Percentiles rank a stretch among this genome's conserved stretches.
These are phyloP conservation scores for Machimus atricapillus DNA, from an alignment of 2,888 invertebrate genomes.

Conservation along the genomic window DNA sequence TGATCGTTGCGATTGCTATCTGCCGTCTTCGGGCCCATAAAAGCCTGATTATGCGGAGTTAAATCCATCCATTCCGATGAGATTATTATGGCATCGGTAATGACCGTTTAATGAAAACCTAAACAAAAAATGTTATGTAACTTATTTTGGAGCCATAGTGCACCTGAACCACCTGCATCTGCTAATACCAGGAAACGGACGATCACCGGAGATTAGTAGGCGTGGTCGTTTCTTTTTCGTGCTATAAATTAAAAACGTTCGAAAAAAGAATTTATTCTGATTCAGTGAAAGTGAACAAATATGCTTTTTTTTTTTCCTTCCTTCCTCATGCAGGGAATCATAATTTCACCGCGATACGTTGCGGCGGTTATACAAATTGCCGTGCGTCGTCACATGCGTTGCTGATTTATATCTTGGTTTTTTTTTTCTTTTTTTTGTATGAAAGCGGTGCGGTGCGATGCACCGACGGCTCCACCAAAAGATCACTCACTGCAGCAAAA, in stretches of 20 bases:
- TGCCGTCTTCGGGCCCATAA: background rate
- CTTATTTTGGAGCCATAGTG: background rate
- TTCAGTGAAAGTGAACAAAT: background rate
- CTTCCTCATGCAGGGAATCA: background rate
- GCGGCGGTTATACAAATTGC: background rate
- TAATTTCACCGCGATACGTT: background rate
- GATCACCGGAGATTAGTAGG: background rate
- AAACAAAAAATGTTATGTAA: background rate
- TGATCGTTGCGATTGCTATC: background rate
- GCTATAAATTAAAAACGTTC: background rate
- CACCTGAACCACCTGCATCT: background rate
- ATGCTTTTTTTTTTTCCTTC: background rate
- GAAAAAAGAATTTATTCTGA: background rate
- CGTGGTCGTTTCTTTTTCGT: background rate
- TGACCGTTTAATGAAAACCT: background rate
- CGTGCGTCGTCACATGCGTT: background rate
- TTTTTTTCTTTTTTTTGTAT: background rate
- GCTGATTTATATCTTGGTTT: background rate
- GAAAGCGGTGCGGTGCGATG: background rate
- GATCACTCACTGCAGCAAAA: background rate
- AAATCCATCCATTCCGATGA: background rate
- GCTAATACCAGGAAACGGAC: background rate
- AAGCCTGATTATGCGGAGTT: background rate
- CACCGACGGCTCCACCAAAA: background rate
- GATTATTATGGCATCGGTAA: background rate